Percentiles rank a stretch among this genome's conserved stretches.
Conservation (phyloP, 2,797 vertebrate genomes). For the Anguilla obscura region DNA sequence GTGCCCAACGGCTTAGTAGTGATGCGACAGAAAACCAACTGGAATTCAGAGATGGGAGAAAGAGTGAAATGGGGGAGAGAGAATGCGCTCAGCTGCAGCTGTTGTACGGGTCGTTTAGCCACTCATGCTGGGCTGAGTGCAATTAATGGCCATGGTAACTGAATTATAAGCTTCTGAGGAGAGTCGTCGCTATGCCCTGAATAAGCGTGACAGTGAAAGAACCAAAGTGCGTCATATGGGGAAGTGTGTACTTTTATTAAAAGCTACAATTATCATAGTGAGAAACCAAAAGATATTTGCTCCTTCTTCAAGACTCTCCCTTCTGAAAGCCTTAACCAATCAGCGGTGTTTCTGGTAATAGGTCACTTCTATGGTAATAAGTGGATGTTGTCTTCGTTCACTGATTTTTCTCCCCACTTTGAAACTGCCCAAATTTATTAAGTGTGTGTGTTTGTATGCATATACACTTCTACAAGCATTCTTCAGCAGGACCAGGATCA, state of each 20-base stretch:
- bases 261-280: not conserved
- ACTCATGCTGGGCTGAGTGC: not conserved
- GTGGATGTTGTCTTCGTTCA: not conserved
- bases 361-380: not conserved
- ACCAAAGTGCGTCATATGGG: not conserved
- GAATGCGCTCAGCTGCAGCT: slow-evolving; percentile 12
- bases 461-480: not conserved
- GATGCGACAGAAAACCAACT: not conserved
- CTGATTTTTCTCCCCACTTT: not conserved
- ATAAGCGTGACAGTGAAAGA: not conserved
- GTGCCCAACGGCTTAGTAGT: not conserved
- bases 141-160: not conserved
- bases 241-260: not conserved
- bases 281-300: not conserved
- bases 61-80: not conserved
- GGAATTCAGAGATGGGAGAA: not conserved
- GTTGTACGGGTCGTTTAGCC: not conserved
- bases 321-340: not conserved
- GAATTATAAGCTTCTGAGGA: slow-evolving; percentile 4
- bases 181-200: not conserved
- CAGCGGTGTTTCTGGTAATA: not conserved
- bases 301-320: not conserved
- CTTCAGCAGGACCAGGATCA: not conserved
- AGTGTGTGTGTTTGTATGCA: not conserved
- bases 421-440: too few species aligned